Conservation (phyloP, 2,888 invertebrate genomes). For the Aelia acuminata region DNA sequence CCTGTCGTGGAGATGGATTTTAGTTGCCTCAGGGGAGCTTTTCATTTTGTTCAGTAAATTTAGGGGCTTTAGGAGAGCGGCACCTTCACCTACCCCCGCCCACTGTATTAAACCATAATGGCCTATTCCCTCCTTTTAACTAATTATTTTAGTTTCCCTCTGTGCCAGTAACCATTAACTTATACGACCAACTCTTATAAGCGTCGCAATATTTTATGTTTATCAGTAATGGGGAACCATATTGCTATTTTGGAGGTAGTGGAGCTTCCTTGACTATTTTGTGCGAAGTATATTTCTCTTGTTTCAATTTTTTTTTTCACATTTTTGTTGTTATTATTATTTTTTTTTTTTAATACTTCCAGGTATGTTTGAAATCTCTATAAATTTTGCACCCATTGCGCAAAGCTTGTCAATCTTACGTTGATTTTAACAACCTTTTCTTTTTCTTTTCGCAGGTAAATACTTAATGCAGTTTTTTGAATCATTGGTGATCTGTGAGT, state of each 20-base stretch:
- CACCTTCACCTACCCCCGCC: neutral
- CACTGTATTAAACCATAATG: constrained; percentile 42
- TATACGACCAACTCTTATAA: neutral
- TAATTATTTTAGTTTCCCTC: neutral
- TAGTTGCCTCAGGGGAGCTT: constrained; percentile 47
- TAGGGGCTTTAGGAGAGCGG: neutral
- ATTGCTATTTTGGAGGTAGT: too few species aligned
- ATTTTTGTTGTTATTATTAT: too few species aligned
- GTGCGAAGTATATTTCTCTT: too few species aligned
- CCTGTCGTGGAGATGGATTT: constrained; percentile 43
- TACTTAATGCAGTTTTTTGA: neutral
- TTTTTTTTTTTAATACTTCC: too few species aligned
- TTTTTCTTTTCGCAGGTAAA: neutral
- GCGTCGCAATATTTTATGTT: neutral
- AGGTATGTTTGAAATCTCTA: too few species aligned
- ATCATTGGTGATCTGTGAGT: neutral
- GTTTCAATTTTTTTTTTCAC: too few species aligned
- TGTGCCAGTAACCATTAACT: neutral
- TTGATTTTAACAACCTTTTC: neutral
- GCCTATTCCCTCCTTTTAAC: neutral
- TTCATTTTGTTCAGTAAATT: constrained; percentile 46
- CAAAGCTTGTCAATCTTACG: too few species aligned
- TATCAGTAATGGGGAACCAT: neutral
- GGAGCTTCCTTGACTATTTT: too few species aligned
- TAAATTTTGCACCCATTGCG: too few species aligned